Conservation (phyloP, 2,888 invertebrate species). For the Endomychus coccineus region DNA sequence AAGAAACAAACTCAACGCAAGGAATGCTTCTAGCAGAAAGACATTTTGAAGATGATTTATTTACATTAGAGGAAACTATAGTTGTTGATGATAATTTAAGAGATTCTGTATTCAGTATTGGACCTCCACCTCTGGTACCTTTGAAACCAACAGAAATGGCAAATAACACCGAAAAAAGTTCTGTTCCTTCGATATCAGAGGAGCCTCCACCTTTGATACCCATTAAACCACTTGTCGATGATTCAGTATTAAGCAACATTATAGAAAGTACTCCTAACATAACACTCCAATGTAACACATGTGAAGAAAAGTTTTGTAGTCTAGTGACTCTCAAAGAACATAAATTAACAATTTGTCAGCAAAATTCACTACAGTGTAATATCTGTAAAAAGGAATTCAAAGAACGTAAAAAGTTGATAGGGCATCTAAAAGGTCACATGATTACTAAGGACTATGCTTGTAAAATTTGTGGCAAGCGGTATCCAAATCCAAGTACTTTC, state of each 20-base stretch:
- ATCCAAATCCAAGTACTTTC: slow-evolving; percentile 41
- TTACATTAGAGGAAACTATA: too few species aligned
- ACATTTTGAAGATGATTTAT: slow-evolving; percentile 11
- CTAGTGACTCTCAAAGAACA: slow-evolving; percentile 32
- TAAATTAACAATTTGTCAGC: slow-evolving; percentile 28
- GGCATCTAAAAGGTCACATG: slow-evolving; percentile 39
- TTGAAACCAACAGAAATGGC: slow-evolving; percentile 25
- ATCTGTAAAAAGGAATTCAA: slow-evolving; percentile 38
- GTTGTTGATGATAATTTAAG: too few species aligned
- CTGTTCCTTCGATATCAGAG: slow-evolving; percentile 25
- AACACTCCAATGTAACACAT: slow-evolving; percentile 31
- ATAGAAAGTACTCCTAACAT: slow-evolving; percentile 24
- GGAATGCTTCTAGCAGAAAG: too few species aligned
- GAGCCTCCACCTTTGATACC: slow-evolving; percentile 39
- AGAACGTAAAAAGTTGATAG: slow-evolving; percentile 35
- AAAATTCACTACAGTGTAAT: slow-evolving; percentile 32
- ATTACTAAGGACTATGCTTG: slow-evolving; percentile 38
- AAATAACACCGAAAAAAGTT: slow-evolving; percentile 13
- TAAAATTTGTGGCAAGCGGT: slow-evolving; percentile 41
- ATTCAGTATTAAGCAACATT: slow-evolving; percentile 20
- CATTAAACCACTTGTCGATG: slow-evolving; percentile 30
- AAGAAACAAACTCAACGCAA: too few species aligned
- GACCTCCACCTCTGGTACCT: slow-evolving; percentile 38
- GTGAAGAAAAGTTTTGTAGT: slow-evolving; percentile 31
- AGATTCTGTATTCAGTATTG: too few species aligned